phyloP scores from a whole-genome alignment of 2,888 invertebrate species.

The Clitarchus hookeri region DNA sequence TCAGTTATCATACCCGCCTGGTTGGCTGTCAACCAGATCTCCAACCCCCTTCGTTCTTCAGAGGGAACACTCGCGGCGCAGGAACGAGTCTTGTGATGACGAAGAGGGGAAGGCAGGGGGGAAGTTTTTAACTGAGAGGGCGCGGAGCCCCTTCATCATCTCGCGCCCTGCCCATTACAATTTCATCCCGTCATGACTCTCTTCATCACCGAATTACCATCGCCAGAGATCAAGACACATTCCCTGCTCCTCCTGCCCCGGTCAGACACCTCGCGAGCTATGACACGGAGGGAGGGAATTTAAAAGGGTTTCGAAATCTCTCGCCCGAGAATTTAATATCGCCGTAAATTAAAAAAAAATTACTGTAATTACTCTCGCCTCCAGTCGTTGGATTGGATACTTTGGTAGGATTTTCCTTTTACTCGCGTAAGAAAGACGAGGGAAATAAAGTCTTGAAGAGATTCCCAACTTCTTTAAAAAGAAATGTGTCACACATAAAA shows the following conservation, averaged over 20 bases:
- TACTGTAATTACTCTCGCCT: background rate
- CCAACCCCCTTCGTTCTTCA: background rate
- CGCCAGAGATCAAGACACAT: background rate
- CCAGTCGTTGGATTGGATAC: background rate
- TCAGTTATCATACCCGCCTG: background rate
- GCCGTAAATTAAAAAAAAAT: conserved; percentile 5
- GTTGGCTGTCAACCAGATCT: background rate
- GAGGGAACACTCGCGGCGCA: background rate
- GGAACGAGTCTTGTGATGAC: background rate
- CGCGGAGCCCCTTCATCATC: background rate
- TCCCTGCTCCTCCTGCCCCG: background rate
- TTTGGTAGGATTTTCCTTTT: background rate
- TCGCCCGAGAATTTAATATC: background rate
- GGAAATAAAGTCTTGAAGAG: background rate
- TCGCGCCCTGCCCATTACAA: conserved; percentile 14
- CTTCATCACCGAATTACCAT: conserved; percentile 14
- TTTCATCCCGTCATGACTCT: conserved; percentile 14
- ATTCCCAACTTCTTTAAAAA: background rate
- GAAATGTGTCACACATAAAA: background rate
- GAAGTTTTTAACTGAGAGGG: background rate
- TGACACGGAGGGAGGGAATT: background rate
- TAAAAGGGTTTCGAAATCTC: background rate
- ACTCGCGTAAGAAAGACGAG: background rate
- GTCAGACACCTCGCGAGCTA: background rate
- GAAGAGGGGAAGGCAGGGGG: too few relatives aligned